Base-by-base conservation (phyloP, 2,888 invertebrate species). In the Nomada goodeniana region DNA sequence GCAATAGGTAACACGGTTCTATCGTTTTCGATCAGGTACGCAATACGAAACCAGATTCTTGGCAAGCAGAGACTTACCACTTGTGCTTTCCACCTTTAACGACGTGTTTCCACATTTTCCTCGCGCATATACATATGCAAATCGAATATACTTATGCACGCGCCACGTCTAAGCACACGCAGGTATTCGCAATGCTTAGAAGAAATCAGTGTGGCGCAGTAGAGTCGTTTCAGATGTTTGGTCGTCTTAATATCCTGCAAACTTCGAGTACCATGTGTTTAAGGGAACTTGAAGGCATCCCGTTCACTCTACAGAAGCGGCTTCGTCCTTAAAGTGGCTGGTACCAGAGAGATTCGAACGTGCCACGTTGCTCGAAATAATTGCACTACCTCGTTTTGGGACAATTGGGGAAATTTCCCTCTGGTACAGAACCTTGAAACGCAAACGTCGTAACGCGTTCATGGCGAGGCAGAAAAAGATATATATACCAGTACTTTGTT, bases 21-120 rank as follows among this genome's bases (percentile, higher is more conserved):
- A 61, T 76, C 76, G 57, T 75, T 76, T 78, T 74, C 74, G 70
- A 86, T 86, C 75, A 47, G 61, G 81, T 63, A 57, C 75, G 74
- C 60, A 57, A 68, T 77, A 75, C 67, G 59, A 65, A 68, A 76
- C 78, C 76, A 76, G 85, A 82, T 87, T 86, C 80, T 80, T 83
- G 69, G 10, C 57, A 59, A 68, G 67, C 80, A 44, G 68, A 68
- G 64, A 76, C 77, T 57, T 29, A 60, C 63, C 50, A 60, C 57
- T 64, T 23, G 61, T 11, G 59, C 23, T 52, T 68, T 42, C 69
- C 50, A 59, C 71, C 80, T 76, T 81, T 73, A 71, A 76, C 72
- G 55, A 63, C 23, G 52, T 36, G 52, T 47, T 47, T 42, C 15
- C 29, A 36, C 59, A n/a, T 53, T n/a, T 53, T n/a, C 53, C 5